Conservation (phyloP, 2,113 vertebrate species). For the Hippoglossus stenolepis region DNA sequence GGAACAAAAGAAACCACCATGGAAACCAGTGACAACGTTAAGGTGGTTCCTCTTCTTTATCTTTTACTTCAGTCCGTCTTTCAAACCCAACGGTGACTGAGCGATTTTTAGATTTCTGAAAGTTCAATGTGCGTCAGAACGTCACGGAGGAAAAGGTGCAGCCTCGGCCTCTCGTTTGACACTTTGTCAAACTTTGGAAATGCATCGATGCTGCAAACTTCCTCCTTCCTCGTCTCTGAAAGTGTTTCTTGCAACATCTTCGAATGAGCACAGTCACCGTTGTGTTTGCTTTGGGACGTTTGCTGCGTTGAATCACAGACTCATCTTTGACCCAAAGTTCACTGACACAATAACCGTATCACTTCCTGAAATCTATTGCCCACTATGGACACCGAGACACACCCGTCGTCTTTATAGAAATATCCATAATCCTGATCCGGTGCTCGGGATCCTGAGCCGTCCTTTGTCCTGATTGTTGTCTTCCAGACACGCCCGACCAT, state of each 20-base stretch:
- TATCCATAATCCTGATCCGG: background rate
- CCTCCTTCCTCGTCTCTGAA: no score
- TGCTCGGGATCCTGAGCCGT: background rate
- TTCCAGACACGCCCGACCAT: slow-evolving; percentile 22
- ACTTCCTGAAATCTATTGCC: background rate
- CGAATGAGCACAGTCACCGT: background rate
- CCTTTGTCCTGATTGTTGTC: slow-evolving; percentile 31
- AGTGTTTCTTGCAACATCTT: background rate
- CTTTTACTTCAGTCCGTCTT: no score
- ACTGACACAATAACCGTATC: background rate
- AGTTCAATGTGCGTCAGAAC: no score
- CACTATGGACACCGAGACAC: background rate
- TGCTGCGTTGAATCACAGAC: background rate
- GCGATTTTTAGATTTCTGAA: no score
- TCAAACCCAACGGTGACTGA: no score
- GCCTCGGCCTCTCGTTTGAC: no score
- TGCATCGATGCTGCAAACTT: no score
- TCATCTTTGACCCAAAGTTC: background rate
- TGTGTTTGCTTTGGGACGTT: background rate
- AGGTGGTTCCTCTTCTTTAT: no score
- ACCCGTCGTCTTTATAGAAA: background rate
- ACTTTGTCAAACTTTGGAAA: background rate
- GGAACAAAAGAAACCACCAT: no score
- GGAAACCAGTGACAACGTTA: no score
- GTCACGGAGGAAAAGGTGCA: no score